Base-by-base conservation (phyloP, 2,113 vertebrate genomes). In the Poeciliopsis retropinna region DNA sequence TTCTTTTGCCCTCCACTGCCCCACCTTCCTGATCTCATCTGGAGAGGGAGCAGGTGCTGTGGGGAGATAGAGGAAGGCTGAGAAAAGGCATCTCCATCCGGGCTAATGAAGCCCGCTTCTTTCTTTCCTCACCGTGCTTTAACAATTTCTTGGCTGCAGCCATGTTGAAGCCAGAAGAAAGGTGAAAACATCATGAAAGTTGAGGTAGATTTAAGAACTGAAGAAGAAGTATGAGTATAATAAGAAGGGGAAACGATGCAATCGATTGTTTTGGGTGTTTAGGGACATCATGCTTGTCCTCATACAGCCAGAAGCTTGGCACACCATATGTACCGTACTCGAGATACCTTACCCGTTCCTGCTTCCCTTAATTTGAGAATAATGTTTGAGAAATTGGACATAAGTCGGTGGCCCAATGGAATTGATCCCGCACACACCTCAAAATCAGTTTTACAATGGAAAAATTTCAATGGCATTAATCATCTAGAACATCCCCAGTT, bases 21-120 rank as follows among this genome's bases (percentile, higher is more conserved):
- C 91, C 84, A 88, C 86, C 88, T 85, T 88, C 82, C 89, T 88
- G 91, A 94, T 94, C 93, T 94, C 93, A 94, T 93, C 93, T 92
- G 86, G 86, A 87, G 88, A 91, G 73, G 34, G 73, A 93, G 91
- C 93, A 93, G 90, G 91, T 94, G 93, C 89, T 92, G 73, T 63
- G 85, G 75, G 61, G 90, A 93, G 92, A 95, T 94, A 94, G 88
- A 85, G 88, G 74, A 64, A 72, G 87, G 80, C 70, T 85, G 88
- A 88, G 86, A 79, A 81, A 37, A 87, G 87, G 90, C 88, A 88
- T 91, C 89, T 89, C 88, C 85, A 74, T 74, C 89, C 86, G 31
- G 83, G 84, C 81, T 92, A 90, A 92, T 93, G 93, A 92, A 78
- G 84, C 75, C 85, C 81, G 75, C 84, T 81, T 72, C 76, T 76